These are phyloP conservation scores for Melanophora roralis DNA, from an alignment of 2,888 invertebrate species.

Conservation along the genomic window DNA sequence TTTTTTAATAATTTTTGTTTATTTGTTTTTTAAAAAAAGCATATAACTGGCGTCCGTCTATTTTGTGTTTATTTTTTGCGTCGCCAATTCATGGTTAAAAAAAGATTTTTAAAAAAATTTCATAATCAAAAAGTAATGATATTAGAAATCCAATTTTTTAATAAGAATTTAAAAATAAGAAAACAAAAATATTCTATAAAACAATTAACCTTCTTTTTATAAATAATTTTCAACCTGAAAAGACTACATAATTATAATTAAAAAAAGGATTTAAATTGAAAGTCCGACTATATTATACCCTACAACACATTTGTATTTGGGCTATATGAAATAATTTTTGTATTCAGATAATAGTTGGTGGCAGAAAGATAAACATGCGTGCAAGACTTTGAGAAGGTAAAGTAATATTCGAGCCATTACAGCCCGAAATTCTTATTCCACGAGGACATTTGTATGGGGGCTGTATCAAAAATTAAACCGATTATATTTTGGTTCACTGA, in stretches of 20 bases:
- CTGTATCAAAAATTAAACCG: too few relatives aligned
- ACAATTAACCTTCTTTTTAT: conserved; percentile 59
- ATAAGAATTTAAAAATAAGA: background rate
- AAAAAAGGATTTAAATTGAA: conserved; percentile 11
- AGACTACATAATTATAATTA: conserved; percentile 70
- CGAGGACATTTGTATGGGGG: too few relatives aligned
- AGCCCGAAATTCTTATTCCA: too few relatives aligned
- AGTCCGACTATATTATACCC: too few relatives aligned
- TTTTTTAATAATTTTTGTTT: background rate
- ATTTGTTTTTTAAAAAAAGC: conserved; percentile 1
- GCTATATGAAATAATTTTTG: too few relatives aligned
- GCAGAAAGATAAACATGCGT: too few relatives aligned
- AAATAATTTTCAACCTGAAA: conserved; percentile 73
- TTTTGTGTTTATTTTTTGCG: background rate
- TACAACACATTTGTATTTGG: too few relatives aligned
- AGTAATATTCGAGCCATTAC: too few relatives aligned
- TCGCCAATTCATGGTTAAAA: conserved; percentile 29
- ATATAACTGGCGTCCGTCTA: conserved; percentile 36
- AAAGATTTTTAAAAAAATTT: background rate
- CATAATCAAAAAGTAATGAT: background rate
- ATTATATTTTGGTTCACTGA: too few relatives aligned
- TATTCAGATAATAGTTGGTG: too few relatives aligned
- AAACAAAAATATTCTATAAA: too few relatives aligned
- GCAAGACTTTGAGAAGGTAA: too few relatives aligned
- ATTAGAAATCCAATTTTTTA: background rate